Evolutionary conservation across 1,140 invertebrate genomes (phyloP).

Genomic region (Dendroctonus valens): DNA sequence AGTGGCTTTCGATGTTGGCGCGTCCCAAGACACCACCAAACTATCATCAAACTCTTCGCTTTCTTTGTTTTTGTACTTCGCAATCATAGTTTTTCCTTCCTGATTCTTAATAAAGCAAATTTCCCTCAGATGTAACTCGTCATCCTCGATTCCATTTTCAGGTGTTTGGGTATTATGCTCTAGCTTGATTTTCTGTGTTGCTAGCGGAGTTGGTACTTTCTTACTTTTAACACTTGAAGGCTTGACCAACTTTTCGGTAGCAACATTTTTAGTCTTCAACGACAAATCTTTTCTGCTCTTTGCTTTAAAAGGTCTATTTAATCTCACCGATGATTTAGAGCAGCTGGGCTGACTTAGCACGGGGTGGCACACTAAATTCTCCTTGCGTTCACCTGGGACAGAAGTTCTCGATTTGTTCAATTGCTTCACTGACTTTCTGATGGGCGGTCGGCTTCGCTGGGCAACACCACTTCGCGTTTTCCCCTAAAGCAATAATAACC

Average conservation of each 20-base stretch:
- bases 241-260: slow-evolving; percentile 29
- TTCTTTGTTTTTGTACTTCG: slow-evolving; percentile 42
- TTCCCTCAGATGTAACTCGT: slow-evolving; percentile 40
- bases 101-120: slow-evolving; percentile 46
- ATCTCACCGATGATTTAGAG: slow-evolving; percentile 29
- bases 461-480: slow-evolving; percentile 37
- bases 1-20: slow-evolving; percentile 35
- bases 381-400: slow-evolving; percentile 42
- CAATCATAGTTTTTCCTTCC: slow-evolving; percentile 43
- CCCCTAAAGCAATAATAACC: slow-evolving; percentile 45
- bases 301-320: slow-evolving; percentile 37
- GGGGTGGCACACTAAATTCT: slow-evolving; percentile 37
- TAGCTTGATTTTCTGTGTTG: slow-evolving; percentile 24
- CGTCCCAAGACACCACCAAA: slow-evolving; percentile 45
- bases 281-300: slow-evolving; percentile 37
- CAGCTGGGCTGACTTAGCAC: slow-evolving; percentile 40
- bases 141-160: slow-evolving; percentile 16
- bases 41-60: slow-evolving; percentile 36
- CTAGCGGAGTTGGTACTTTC: slow-evolving; percentile 20
- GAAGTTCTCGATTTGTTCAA: slow-evolving; percentile 20
- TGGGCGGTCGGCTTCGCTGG: slow-evolving; percentile 38
- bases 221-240: slow-evolving; percentile 16
- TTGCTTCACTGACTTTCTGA: slow-evolving; percentile 39
- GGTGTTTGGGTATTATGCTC: neutral
- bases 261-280: slow-evolving; percentile 37